Percentiles rank a stretch among this genome's conserved stretches.
Evolutionary conservation across 92 coral and sea anemone species (phyloP).

Genomic region (Meandrina meandrites): DNA sequence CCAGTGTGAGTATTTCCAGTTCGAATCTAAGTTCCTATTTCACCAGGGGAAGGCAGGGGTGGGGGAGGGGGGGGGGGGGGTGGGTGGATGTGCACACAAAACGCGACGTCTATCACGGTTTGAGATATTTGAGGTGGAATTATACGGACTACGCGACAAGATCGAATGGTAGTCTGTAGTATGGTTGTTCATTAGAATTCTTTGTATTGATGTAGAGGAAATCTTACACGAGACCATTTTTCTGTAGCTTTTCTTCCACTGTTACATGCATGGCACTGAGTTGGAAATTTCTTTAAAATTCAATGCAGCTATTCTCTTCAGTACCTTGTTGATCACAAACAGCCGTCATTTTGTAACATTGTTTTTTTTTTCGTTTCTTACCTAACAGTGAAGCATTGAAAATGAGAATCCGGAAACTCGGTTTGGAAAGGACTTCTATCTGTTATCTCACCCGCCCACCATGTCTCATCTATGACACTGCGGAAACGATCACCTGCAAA

Average conservation of each 20-base stretch:
- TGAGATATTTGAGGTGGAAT: background rate
- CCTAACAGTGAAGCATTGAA: constrained; percentile 91
- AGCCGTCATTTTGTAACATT: background rate
- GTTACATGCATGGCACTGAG: background rate
- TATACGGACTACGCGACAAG: too few relatives aligned
- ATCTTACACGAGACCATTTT: background rate
- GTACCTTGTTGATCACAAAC: background rate
- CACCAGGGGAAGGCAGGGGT: too few relatives aligned
- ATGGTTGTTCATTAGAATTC: too few relatives aligned
- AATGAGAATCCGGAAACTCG: constrained; percentile 83
- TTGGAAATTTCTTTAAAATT: too few relatives aligned
- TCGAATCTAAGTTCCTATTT: too few relatives aligned
- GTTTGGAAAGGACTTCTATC: constrained; percentile 86
- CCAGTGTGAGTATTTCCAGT: background rate
- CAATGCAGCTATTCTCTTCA: background rate
- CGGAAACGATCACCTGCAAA: constrained; percentile 91
- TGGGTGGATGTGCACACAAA: too few relatives aligned
- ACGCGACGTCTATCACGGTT: too few relatives aligned
- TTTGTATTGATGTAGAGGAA: too few relatives aligned
- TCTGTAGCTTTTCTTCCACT: background rate
- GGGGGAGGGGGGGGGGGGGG: too few relatives aligned
- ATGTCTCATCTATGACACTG: constrained; percentile 91
- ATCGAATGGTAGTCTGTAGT: too few relatives aligned
- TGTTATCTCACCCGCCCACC: constrained; percentile 98
- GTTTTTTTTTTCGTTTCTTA: constrained; percentile 22